A percentile compares a stretch with the other conserved stretches of the same genome.
Evolutionary conservation across 2,797 vertebrate species (phyloP).

Genomic region (Leptatherina wallacei): DNA sequence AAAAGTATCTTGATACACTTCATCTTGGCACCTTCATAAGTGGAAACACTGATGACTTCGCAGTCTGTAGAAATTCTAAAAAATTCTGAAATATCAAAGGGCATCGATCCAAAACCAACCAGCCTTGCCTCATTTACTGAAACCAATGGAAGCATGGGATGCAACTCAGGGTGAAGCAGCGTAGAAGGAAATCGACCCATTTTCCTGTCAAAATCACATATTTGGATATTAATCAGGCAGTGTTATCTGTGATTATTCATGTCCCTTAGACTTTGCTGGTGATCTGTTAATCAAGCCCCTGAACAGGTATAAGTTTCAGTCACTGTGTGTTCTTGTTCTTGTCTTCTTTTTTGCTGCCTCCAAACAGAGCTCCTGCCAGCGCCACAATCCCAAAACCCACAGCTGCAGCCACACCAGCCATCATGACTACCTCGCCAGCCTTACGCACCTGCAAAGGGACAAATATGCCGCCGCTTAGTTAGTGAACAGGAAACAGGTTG

Average conservation of each 20-base stretch:
- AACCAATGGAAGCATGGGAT: neutral
- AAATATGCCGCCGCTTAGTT: neutral
- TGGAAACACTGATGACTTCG: neutral
- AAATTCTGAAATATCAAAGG: neutral
- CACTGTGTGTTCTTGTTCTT: slow-evolving; percentile 55
- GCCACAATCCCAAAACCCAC: slow-evolving; percentile 45
- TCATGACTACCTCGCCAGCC: slow-evolving; percentile 44
- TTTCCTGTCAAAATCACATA: neutral
- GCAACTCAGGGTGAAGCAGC: neutral
- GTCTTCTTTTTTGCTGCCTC: slow-evolving; percentile 63
- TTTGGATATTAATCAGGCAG: neutral
- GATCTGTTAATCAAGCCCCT: slow-evolving; percentile 29
- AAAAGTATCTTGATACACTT: slow-evolving; percentile 15
- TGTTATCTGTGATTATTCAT: neutral
- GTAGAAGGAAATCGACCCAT: neutral
- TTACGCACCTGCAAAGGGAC: slow-evolving; percentile 70
- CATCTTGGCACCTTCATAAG: slow-evolving; percentile 1
- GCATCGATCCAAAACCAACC: neutral
- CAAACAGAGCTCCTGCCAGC: slow-evolving; percentile 49
- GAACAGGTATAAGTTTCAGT: slow-evolving; percentile 1
- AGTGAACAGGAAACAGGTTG: neutral
- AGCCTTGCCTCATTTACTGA: neutral
- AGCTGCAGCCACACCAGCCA: slow-evolving; percentile 10
- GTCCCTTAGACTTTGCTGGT: slow-evolving; percentile 38
- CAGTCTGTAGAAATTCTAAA: slow-evolving; percentile 2